Evolutionary conservation across 2,888 invertebrate genomes (phyloP).

Genomic region (Timandra comae): DNA sequence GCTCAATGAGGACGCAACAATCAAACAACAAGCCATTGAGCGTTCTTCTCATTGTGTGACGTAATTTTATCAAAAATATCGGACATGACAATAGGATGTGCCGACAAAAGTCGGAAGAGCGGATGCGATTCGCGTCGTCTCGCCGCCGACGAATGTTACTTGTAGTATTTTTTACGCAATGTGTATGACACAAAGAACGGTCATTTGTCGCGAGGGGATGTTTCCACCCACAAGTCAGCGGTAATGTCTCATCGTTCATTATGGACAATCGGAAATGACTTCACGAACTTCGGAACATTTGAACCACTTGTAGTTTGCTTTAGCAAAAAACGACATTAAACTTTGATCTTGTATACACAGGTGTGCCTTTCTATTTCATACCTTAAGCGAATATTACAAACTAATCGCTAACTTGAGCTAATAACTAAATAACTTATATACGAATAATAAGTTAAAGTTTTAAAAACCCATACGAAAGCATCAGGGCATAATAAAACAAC

Average conservation of each 20-base stretch:
- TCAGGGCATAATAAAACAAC: too few species aligned
- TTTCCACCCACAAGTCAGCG: conserved; percentile 74
- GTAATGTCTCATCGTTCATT: conserved; percentile 64
- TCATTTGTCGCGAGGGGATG: conserved; percentile 66
- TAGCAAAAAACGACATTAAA: conserved; percentile 33
- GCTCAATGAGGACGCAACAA: conserved; percentile 69
- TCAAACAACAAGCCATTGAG: conserved; percentile 68
- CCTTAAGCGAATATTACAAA: neutral
- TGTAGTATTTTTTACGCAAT: conserved; percentile 62
- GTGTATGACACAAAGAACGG: conserved; percentile 42
- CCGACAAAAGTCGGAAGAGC: conserved; percentile 75
- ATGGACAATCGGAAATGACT: conserved; percentile 69
- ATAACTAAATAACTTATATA: too few species aligned
- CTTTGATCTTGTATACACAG: conserved; percentile 54
- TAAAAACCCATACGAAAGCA: too few species aligned
- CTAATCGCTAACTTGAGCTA: neutral
- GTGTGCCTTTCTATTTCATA: conserved; percentile 32
- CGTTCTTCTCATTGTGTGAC: conserved; percentile 58
- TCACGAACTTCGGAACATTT: conserved; percentile 57
- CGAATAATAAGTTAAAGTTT: too few species aligned
- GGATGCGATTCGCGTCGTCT: conserved; percentile 73
- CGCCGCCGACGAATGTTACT: conserved; percentile 57
- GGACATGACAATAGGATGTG: conserved; percentile 55
- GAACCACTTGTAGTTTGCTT: conserved; percentile 49
- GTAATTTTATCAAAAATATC: conserved; percentile 76